Conservation (phyloP, 2,113 vertebrate genomes). For the Larimichthys polyactis region DNA sequence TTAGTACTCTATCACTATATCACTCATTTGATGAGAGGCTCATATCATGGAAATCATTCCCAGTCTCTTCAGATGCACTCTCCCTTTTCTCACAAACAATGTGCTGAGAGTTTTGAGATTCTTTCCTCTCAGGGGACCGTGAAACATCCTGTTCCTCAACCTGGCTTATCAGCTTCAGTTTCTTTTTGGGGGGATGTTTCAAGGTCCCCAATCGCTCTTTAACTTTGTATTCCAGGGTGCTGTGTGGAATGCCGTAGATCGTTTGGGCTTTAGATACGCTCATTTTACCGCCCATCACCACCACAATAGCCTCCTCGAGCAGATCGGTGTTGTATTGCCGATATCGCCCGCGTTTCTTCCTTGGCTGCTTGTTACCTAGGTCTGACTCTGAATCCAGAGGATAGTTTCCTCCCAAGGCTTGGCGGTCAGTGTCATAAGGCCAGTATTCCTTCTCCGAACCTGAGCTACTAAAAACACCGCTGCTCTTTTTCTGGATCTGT, state of each 20-base stretch:
- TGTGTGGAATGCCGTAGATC: conserved; percentile 99
- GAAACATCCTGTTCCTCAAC: conserved; percentile 90
- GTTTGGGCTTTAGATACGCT: conserved; percentile 99
- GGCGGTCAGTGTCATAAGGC: conserved; percentile 92
- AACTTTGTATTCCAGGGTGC: conserved; percentile 99
- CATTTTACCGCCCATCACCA: conserved; percentile 99
- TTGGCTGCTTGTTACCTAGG: conserved; percentile 93
- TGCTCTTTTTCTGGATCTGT: conserved; percentile 88
- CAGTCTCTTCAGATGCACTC: conserved; percentile 52
- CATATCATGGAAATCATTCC: conserved; percentile 46
- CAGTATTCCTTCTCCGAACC: conserved; percentile 94
- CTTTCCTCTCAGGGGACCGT: conserved; percentile 87
- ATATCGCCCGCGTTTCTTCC: conserved; percentile 98
- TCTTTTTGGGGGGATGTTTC: conserved; percentile 99
- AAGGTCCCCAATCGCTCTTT: conserved; percentile 99
- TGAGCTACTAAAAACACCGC: conserved; percentile 81
- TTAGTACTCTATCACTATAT: conserved; percentile 26
- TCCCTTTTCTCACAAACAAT: conserved; percentile 67
- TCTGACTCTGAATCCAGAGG: conserved; percentile 94
- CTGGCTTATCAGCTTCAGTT: conserved; percentile 93
- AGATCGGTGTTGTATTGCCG: conserved; percentile 99
- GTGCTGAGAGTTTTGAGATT: conserved; percentile 88
- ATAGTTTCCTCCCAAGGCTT: conserved; percentile 89
- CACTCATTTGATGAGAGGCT: conserved; percentile 65
- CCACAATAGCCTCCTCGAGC: conserved; percentile 97